Evolutionary conservation across 2,797 vertebrate species (phyloP).

Genomic region (Xiphorhynchus erythropygius): DNA sequence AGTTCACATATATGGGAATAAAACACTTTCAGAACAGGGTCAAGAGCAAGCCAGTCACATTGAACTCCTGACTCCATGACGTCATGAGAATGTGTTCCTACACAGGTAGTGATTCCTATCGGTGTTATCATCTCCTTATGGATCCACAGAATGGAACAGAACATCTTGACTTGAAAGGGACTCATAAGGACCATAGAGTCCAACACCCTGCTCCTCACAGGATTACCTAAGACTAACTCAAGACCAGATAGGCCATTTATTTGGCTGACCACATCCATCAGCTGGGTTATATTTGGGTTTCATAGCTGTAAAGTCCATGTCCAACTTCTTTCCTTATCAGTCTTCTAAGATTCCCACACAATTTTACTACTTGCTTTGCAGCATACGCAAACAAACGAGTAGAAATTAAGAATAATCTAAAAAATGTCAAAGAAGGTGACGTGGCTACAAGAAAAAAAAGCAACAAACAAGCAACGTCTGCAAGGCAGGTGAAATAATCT

Average conservation of each 20-base stretch:
- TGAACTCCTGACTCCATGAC: neutral
- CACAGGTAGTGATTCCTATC: neutral
- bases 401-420: neutral
- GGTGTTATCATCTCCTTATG: neutral
- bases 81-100: neutral
- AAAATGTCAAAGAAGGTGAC: neutral
- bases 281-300: neutral
- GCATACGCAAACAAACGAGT: neutral
- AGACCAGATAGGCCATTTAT: neutral
- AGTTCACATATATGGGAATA: neutral
- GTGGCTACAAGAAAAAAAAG: neutral
- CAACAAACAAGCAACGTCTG: neutral
- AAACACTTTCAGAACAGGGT: neutral
- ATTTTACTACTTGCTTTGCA: neutral
- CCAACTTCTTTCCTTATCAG: neutral
- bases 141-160: neutral
- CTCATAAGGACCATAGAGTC: neutral
- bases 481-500: neutral
- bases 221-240: neutral
- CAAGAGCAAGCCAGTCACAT: neutral
- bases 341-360: neutral
- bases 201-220: neutral
- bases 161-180: neutral
- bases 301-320: neutral
- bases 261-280: neutral